phyloP scores from a whole-genome alignment of 1,140 invertebrate species.

The Euwallacea fornicatus region DNA sequence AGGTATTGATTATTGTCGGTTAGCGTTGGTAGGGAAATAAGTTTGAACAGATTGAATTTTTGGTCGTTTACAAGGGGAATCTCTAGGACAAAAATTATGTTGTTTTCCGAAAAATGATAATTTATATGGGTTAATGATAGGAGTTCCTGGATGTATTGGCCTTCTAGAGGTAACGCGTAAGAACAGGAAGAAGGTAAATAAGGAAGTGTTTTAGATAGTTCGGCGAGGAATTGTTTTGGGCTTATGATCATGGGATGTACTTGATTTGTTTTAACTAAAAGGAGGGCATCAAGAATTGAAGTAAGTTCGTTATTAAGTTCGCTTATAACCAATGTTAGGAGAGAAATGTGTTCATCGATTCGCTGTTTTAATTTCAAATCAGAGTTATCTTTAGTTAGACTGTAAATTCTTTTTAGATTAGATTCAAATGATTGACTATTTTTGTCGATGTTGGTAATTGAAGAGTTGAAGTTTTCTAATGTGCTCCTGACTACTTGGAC shows the following conservation, averaged over 20 bases:
- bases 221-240: background rate
- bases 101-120: background rate
- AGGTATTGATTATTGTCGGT: background rate
- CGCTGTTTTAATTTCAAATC: background rate
- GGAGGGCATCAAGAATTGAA: background rate
- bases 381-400: background rate
- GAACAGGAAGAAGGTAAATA: background rate
- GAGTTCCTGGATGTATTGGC: background rate
- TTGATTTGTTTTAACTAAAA: background rate
- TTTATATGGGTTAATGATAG: background rate
- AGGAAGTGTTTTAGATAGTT: background rate
- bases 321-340: background rate
- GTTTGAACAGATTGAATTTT: background rate
- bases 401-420: background rate
- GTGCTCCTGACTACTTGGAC: background rate
- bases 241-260: background rate
- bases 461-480: background rate
- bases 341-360: background rate
- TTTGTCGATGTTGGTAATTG: background rate
- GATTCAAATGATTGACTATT: background rate
- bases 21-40: background rate
- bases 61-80: background rate
- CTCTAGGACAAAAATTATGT: background rate
- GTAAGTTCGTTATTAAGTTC: background rate
- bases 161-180: background rate